Evolutionary conservation across 2,797 vertebrate species (phyloP), one percentile per base, ranked within the genome.

Genomic region (Anableps anableps): DNA sequence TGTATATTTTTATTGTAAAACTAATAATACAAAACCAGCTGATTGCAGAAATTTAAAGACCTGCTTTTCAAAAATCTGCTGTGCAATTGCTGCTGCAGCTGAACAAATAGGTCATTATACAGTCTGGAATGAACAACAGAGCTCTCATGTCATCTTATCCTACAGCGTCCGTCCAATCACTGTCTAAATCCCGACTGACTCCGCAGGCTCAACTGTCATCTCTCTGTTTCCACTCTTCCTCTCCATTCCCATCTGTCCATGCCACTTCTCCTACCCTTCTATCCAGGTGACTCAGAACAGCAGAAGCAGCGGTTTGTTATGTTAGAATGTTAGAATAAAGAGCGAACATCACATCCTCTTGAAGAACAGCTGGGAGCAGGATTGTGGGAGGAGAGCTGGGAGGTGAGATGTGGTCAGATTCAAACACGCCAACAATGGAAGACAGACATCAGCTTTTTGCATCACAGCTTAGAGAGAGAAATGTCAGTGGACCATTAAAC

Each of bases 301-400:
- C 70, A 77, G 36, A 41, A 41, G 51, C 47, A 78, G 76, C 29
- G 43, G 72, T 14, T 74, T 47, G 75, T 80, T 80, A 79, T 55
- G 80, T 82, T 83, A 9, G 80, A 85, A 77, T n/a, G n/a, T n/a
- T n/a, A n/a, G n/a, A 83, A 87, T 83, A 77, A 84, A 85, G 85
- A 86, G 84, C 84, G 86, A 88, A 87, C 81, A 86, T 81, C 77
- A 86, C 80, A 80, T 87, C 86, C 47, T 82, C 78, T 21, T 55
- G 76, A 80, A 84, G 81, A 71, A 84, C 80, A 74, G 77, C 75
- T 66, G 76, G 86, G 80, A 83, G 81, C 78, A 77, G 83, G 73
- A 74, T 78, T 72, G 74, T 77, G 82, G 80, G 66, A 83, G 80
- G 75, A 79, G 76, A 80, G 55, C 66, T 16, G 51, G 77, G 83